Evolutionary conservation across 2,113 vertebrate species (phyloP).

Genomic region (Solea solea): DNA sequence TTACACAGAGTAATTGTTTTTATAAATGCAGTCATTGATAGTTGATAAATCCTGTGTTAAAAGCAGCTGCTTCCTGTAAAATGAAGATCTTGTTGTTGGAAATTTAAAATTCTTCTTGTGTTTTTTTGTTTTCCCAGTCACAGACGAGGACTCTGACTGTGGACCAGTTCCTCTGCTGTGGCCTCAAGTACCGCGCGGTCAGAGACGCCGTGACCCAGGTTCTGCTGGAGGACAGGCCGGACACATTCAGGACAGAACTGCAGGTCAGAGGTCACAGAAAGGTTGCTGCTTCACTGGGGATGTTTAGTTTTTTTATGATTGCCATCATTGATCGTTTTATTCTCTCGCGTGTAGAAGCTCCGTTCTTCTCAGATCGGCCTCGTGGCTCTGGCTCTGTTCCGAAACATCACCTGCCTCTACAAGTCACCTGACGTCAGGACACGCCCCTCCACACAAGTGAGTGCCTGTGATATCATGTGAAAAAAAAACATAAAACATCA

Average conservation of each 20-base stretch:
- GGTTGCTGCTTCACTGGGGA: too few relatives aligned
- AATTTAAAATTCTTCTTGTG: too few relatives aligned
- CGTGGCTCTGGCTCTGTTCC: conserved; percentile 73
- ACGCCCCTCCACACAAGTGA: conserved; percentile 62
- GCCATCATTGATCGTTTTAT: background rate
- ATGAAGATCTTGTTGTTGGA: too few relatives aligned
- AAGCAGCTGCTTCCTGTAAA: too few relatives aligned
- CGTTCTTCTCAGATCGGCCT: conserved; percentile 31
- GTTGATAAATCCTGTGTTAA: too few relatives aligned
- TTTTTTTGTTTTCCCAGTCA: background rate
- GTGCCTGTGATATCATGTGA: background rate
- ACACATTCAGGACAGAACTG: conserved; percentile 40
- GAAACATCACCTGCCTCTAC: conserved; percentile 73
- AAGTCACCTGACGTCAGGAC: conserved; percentile 29
- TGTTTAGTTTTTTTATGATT: background rate
- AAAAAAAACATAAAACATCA: too few relatives aligned
- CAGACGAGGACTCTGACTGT: conserved; percentile 47
- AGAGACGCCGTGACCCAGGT: conserved; percentile 59
- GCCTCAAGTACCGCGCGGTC: conserved; percentile 54
- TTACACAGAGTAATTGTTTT: too few relatives aligned
- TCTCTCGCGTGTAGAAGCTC: conserved; percentile 47
- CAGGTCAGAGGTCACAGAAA: conserved; percentile 61
- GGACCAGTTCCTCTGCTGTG: conserved; percentile 78
- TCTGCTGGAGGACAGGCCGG: conserved; percentile 36
- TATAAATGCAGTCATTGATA: too few relatives aligned